phyloP scores from a whole-genome alignment of 2,113 vertebrate species.

The Chiloscyllium plagiosum region DNA sequence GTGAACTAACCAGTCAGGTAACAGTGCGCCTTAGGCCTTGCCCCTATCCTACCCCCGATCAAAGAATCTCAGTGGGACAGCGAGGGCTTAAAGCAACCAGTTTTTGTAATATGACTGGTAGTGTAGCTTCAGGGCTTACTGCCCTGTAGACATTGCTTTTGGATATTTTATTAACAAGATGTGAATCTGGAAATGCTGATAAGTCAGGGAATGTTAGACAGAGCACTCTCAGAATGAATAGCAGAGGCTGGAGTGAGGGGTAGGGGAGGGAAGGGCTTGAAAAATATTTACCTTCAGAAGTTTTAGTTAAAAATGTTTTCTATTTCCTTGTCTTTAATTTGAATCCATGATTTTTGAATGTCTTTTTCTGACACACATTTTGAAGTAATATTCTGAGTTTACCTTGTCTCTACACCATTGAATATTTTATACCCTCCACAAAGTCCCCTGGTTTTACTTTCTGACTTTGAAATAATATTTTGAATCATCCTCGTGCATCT shows the following conservation, averaged over 20 bases:
- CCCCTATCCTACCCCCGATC: neutral
- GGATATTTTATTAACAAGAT: neutral
- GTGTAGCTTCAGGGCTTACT: neutral
- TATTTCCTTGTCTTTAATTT: neutral
- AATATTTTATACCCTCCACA: neutral
- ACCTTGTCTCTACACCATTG: neutral
- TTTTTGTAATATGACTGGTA: neutral
- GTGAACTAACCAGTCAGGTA: neutral
- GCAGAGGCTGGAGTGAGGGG: neutral
- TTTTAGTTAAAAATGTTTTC: neutral
- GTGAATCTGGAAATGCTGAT: neutral
- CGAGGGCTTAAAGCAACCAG: neutral
- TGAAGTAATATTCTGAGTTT: neutral
- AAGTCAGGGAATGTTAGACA: neutral
- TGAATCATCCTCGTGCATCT: neutral
- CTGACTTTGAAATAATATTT: neutral
- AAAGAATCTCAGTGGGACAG: neutral
- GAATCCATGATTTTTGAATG: neutral
- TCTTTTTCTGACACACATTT: neutral
- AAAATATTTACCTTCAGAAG: neutral
- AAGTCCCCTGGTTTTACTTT: neutral
- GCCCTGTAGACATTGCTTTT: neutral
- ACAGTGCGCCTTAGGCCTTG: neutral
- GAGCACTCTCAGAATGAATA: too few relatives aligned
- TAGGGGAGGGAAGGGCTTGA: neutral